Evolutionary conservation across 2,888 invertebrate genomes (phyloP), one percentile per base, ranked within the genome.

Genomic region (Caradrina kadenii): DNA sequence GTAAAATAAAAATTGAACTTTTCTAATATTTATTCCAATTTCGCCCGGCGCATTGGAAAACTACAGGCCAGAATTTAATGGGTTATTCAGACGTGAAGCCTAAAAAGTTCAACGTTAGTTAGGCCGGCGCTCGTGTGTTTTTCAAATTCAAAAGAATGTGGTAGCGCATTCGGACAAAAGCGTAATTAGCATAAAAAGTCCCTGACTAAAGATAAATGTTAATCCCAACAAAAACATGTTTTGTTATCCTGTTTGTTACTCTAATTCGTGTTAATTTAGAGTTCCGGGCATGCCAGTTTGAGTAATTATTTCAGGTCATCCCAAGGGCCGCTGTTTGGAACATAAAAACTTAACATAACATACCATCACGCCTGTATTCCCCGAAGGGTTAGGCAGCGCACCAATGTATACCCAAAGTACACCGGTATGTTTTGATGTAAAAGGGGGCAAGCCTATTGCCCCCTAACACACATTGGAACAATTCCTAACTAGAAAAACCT

Each of bases 221-320:
- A 63, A 79, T 79, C 56, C 54, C 50, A 82, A 67, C 69, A 69
- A 73, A 68, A 81, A 68, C 69, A 68, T 71, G 68, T 80, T 76
- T 69, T 76, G 76, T 80, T 74, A 67, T 61, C 52, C 77, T 55
- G 68, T 60, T 60, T 62, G 68, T 81, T 54, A 71, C 61, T 54
- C 53, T 79, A 75, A 79, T 76, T 79, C 61, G 66, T 50, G 69
- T 67, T 75, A 82, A 79, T 72, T 76, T 71, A 61, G 68, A 76
- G 70, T 76, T 73, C 56, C 72, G 63, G 63, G 64, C 63, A 63
- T 81, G 71, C 73, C 68, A 73, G 63, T 42, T 63, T 50, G 63
- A 39, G 49, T 79, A 79, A 82, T 86, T 83, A 81, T 84, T 79
- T 76, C 70, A 64, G 68, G 64, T 62, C 67, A 71, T 78, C 79